phyloP scores from a whole-genome alignment of 2,888 invertebrate species.

The Artemia sp. region DNA sequence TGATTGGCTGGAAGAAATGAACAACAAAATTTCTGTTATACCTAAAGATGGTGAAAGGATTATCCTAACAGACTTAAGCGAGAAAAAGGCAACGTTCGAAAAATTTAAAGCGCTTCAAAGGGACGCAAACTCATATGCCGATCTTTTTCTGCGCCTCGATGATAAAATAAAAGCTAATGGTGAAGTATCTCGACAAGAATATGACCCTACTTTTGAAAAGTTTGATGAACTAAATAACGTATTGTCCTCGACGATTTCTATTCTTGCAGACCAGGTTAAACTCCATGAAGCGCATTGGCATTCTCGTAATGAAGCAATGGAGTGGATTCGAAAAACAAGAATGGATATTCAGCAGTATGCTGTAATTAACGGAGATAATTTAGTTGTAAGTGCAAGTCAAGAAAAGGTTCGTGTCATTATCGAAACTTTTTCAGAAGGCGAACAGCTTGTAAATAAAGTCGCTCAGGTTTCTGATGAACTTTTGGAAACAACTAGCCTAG shows the following conservation, averaged over 20 bases:
- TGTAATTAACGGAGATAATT: constrained; percentile 72
- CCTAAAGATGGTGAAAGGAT: constrained; percentile 43
- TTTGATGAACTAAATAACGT: constrained; percentile 46
- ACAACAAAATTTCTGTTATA: constrained; percentile 49
- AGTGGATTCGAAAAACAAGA: constrained; percentile 64
- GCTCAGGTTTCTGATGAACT: constrained; percentile 56
- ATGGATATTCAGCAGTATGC: constrained; percentile 67
- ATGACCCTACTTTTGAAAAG: constrained; percentile 49
- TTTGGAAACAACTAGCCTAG: constrained; percentile 55
- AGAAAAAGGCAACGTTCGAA: constrained; percentile 72
- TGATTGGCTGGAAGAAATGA: constrained; percentile 76
- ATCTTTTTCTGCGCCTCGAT: constrained; percentile 57
- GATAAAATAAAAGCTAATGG: constrained; percentile 51
- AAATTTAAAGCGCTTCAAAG: constrained; percentile 65
- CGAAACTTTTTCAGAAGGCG: constrained; percentile 49
- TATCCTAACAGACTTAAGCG: constrained; percentile 64
- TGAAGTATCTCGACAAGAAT: constrained; percentile 42
- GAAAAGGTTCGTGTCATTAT: constrained; percentile 52
- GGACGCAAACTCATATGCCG: constrained; percentile 61
- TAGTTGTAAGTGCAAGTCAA: constrained; percentile 47
- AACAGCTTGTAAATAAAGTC: constrained; percentile 51
- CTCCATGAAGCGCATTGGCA: constrained; percentile 74
- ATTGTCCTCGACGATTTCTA: constrained; percentile 22
- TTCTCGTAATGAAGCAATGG: constrained; percentile 58
- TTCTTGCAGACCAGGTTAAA: constrained; percentile 58